Evolutionary conservation across 1,140 invertebrate genomes (phyloP), one percentile per base, ranked within the genome.

Genomic region (Drosophila sechellia): DNA sequence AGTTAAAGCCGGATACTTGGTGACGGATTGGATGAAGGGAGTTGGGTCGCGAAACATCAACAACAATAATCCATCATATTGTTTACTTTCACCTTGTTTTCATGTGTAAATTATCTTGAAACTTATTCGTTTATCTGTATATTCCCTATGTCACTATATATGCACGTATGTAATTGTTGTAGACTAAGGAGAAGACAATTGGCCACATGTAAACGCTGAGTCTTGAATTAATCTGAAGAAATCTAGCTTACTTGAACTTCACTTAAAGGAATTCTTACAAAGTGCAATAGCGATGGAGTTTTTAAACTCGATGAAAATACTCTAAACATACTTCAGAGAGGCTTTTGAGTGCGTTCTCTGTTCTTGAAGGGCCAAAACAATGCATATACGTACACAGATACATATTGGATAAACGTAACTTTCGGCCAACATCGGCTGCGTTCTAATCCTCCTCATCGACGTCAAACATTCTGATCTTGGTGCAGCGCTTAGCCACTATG

Each of bases 21-120:
- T 46, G 40, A 4, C 22, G 22, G 22, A 34, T 37, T 49, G 15
- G 43, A 46, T 48, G 34, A 66, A 34, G 63, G 63, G 31, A 20
- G 20, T 59, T 70, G 49, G 64, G 63, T 70, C 49, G 66, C 64
- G 68, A 84, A 84, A 76, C 63, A 78, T 83, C 81, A 84, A 90
- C 77, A 89, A 86, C 77, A 85, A 83, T 56, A 84, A 87, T 89
- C 80, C 80, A 89, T 89, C 84, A 89, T 84, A 80, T 85, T 84
- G 84, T 89, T 89, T 89, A 89, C 84, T 89, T 89, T 89, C 84
- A 89, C 84, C 84, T 90, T 89, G 80, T 63, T 75, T 76, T 81
- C 57, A 60, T 81, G 52, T 77, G 66, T 77, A 72, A 77, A 73
- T 79, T 69, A 72, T 77, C 66, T 83, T 69, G 59, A 65, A 60